A percentile compares a stretch with the other conserved stretches of the same genome.
phyloP scores from a whole-genome alignment of 2,888 invertebrate species.

The Tenthredo livida region DNA sequence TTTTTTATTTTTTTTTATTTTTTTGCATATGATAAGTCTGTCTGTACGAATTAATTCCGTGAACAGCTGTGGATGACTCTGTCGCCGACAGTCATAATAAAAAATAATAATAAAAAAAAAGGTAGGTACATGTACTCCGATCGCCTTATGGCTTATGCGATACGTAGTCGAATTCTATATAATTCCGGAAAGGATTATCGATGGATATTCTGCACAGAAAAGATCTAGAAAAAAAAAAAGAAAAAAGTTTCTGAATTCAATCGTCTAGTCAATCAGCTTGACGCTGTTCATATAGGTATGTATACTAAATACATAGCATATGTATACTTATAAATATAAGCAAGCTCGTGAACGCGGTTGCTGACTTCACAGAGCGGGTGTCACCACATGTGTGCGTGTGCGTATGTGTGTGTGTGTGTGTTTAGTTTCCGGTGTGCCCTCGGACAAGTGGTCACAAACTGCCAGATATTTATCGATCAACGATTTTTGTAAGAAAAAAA shows the following conservation, averaged over 20 bases:
- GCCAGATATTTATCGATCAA: conserved; percentile 15
- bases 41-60: background rate
- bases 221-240: background rate
- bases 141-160: background rate
- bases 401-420: background rate
- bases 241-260: background rate
- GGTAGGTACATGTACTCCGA: background rate
- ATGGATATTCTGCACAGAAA: background rate
- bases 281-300: background rate
- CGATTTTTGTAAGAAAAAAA: conserved; percentile 12
- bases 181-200: background rate
- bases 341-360: conserved; percentile 6
- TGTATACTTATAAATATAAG: conserved; percentile 8
- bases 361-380: background rate
- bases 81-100: background rate
- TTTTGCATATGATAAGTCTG: background rate
- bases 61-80: background rate
- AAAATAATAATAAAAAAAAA: background rate
- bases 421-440: conserved; percentile 17
- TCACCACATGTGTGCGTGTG: background rate
- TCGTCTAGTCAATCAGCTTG: background rate
- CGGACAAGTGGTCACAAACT: background rate
- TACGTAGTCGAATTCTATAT: background rate
- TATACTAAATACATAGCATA: too few relatives aligned
- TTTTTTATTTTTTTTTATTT: too few relatives aligned